Conservation (phyloP, 2,888 invertebrate species). For the Idaea aversata region DNA sequence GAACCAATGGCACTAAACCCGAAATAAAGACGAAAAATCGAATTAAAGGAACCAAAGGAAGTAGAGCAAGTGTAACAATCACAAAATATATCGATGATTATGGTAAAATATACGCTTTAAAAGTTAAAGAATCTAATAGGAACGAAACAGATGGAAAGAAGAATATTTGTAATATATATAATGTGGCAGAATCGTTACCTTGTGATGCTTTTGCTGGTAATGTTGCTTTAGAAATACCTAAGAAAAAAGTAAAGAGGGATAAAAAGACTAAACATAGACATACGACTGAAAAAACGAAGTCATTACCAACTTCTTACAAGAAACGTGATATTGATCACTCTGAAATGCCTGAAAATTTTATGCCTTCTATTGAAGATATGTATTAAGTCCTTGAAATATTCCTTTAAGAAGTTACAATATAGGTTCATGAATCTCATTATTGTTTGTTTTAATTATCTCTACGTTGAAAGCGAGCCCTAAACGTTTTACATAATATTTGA, state of each 20-base stretch:
- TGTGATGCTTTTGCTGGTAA: conserved; percentile 52
- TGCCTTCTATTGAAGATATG: conserved; percentile 57
- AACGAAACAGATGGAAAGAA: conserved; percentile 26
- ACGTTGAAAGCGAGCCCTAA: no score
- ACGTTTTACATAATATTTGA: no score
- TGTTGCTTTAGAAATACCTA: conserved; percentile 38
- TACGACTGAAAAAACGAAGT: conserved; percentile 21
- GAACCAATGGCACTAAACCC: conserved; percentile 22
- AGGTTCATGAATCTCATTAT: no score
- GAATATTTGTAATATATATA: conserved; percentile 50
- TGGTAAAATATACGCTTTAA: conserved; percentile 53
- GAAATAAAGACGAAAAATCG: conserved; percentile 37
- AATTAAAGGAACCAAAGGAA: conserved; percentile 26
- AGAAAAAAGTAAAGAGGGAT: conserved; percentile 41
- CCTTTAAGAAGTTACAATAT: background rate
- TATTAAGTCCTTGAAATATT: conserved; percentile 22
- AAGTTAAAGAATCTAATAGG: conserved; percentile 48
- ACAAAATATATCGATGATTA: conserved; percentile 50
- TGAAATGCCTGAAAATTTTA: conserved; percentile 51
- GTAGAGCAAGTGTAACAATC: conserved; percentile 35
- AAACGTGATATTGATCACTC: conserved; percentile 52
- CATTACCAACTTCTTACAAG: conserved; percentile 33
- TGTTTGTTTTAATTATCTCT: no score
- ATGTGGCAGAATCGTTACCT: conserved; percentile 47
- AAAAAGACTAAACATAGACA: conserved; percentile 39